Evolutionary conservation across 1,140 invertebrate species (phyloP).

Genomic region (Bombus sylvicola): DNA sequence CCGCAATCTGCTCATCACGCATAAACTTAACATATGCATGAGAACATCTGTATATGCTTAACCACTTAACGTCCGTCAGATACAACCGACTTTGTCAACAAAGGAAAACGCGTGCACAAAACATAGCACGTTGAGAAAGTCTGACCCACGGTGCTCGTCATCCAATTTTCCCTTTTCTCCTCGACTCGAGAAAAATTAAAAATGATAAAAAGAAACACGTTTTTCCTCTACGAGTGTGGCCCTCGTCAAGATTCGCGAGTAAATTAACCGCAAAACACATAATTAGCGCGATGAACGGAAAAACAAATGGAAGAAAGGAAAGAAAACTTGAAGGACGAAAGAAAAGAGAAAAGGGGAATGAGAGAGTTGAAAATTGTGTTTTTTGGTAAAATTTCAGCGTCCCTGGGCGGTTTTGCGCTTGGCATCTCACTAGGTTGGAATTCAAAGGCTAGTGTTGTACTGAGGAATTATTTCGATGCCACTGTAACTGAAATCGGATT

Average conservation of each 20-base stretch:
- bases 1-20: neutral
- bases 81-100: neutral
- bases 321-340: neutral
- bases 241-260: no score
- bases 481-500: constrained; percentile 59
- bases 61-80: no score
- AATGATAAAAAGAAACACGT: no score
- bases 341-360: neutral
- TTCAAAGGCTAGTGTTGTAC: constrained; percentile 57
- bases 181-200: neutral
- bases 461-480: constrained; percentile 62
- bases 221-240: no score
- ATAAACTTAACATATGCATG: no score
- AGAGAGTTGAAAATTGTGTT: neutral
- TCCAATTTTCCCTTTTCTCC: neutral
- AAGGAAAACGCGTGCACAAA: neutral
- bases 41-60: no score
- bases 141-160: neutral
- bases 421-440: constrained; percentile 73
- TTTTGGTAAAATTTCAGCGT: constrained; percentile 64
- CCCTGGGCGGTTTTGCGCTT: constrained; percentile 69
- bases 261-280: neutral
- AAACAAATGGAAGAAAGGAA: no score
- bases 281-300: neutral
- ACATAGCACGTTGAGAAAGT: neutral